Evolutionary conservation across 2,888 invertebrate species (phyloP).

Genomic region (Stegana nigrithorax): DNA sequence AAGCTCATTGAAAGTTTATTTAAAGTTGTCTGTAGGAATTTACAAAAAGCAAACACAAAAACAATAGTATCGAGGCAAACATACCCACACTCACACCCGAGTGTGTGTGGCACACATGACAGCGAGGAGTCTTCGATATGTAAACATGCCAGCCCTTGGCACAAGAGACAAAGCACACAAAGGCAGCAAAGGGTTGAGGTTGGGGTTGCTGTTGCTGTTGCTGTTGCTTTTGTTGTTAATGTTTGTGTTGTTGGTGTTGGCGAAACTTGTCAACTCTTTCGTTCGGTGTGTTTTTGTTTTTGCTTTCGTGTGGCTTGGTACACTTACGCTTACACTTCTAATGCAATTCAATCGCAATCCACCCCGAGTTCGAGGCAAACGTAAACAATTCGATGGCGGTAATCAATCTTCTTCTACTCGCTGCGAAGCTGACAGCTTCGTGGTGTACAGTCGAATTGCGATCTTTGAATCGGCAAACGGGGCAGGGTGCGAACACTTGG

Average conservation of each 20-base stretch:
- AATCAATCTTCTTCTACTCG: constrained; percentile 70
- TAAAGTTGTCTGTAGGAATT: constrained; percentile 27
- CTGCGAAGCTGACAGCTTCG: constrained; percentile 68
- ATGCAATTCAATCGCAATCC: constrained; percentile 55
- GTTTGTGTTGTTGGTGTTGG: constrained; percentile 16
- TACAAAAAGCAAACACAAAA: not conserved
- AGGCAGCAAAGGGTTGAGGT: not conserved
- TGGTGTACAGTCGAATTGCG: constrained; percentile 68
- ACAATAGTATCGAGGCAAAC: not conserved
- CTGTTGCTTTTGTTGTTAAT: constrained; percentile 16
- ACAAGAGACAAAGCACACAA: not conserved
- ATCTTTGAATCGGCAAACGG: constrained; percentile 53
- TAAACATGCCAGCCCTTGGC: too few relatives aligned
- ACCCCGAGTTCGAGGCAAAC: constrained; percentile 44
- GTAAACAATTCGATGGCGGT: constrained; percentile 69
- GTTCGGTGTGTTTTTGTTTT: too few relatives aligned
- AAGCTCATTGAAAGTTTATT: constrained; percentile 39
- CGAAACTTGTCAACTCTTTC: constrained; percentile 56
- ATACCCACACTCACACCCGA: too few relatives aligned
- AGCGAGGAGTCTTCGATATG: constrained; percentile 39
- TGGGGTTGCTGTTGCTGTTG: too few relatives aligned
- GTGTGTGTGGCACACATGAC: constrained; percentile 46
- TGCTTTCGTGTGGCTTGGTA: too few relatives aligned
- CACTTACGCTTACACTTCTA: too few relatives aligned
- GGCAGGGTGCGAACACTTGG: not conserved